Evolutionary conservation across 2,113 vertebrate species (phyloP), one percentile per base, ranked within the genome.

Genomic region (Nothoprocta pentlandii): DNA sequence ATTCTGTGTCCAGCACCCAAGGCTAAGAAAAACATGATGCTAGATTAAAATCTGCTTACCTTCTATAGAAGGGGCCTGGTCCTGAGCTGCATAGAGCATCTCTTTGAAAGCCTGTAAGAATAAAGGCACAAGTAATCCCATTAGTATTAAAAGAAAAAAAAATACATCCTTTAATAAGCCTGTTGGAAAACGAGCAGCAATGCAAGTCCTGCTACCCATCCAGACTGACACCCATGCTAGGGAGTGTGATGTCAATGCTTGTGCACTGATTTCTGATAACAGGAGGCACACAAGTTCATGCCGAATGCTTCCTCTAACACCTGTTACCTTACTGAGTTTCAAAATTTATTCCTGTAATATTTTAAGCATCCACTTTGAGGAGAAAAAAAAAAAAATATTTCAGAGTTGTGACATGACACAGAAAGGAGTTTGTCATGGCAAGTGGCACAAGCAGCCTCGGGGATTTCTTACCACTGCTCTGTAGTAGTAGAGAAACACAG

Each of bases 51-150:
- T n/a, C 78, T 85, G 68, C 98, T 99, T 99, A 99, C 99, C 99
- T 99, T 99, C 99, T 97, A 99, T 98, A 97, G 99, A 99, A 53
- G 99, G 99, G 81, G 99, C 99, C 97, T 99, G 99, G 97, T 99
- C 99, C 98, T 99, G 99, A 96, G 99, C 99, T 32, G 99, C 99
- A 97, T 99, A 99, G 63, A 99, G 97, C 99, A 99, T 99, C 94
- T 99, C 99, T 96, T 99, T 99, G 98, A 99, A 99, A 86, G 99
- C 99, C 99, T 99, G 94, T 62, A 83, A 75, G 42, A 96, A 80
- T 68, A 23, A 95, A 78, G 93, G 73, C 77, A 77, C 85, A 94
- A 90, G 76, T 42, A 95, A 92, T 68, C 74, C 3, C 56, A 51
- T 94, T 70, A 95, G 17, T 16, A 89, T 47, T 39, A 16, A 78